Base-by-base conservation (phyloP, 1,140 invertebrate genomes). In the Tetramorium alpestre region DNA sequence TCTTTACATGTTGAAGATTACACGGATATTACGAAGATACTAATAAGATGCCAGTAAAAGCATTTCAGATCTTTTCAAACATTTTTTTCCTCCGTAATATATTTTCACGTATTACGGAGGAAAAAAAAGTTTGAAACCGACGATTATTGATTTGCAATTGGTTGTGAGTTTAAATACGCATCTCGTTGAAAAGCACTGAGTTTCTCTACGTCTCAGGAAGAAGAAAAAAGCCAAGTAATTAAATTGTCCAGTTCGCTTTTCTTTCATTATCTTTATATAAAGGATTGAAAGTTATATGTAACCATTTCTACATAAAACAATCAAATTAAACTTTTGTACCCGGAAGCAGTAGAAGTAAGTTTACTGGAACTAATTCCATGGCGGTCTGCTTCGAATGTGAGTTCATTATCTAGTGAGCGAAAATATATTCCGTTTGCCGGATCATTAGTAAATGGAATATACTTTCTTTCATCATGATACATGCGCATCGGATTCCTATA, bases 301-400 rank as follows among this genome's bases (percentile, higher is more conserved):
- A 38, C 3, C 18, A 82, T 82, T 47, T 73, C 25, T 7, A 22
- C 78, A 58, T 82, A 44, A 72, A 28, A 73, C 67, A 81, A 81
- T 58, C 33, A 58, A 73, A 73, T 72, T 82, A 72, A 82, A 82
- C 78, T 82, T 78, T 82, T 58, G 49, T 41, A 25, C 25, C 22
- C 11, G 22, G 49, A 38, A 81, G 18, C 51, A 11, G 2, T 13
- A 51, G 25, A 22, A 70, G n/a, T 54, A 80, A 81, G 67, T 47
- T 58, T 58, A 41, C 3, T 33, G 67, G 60, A 58, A 82, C 41
- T 82, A 73, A 82, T 82, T 73, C 25, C 67, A 28, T 38, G 67
- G 16, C 44, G 22, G 6, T 49, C 44, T 16, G 33, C 13, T 47
- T 33, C 51, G 41, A 73, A 73, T 47, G 18, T 28, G 10, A 72